Percentiles rank a stretch among this genome's conserved stretches.
Evolutionary conservation across 2,888 invertebrate species (phyloP).

Genomic region (Gryllus longicercus): DNA sequence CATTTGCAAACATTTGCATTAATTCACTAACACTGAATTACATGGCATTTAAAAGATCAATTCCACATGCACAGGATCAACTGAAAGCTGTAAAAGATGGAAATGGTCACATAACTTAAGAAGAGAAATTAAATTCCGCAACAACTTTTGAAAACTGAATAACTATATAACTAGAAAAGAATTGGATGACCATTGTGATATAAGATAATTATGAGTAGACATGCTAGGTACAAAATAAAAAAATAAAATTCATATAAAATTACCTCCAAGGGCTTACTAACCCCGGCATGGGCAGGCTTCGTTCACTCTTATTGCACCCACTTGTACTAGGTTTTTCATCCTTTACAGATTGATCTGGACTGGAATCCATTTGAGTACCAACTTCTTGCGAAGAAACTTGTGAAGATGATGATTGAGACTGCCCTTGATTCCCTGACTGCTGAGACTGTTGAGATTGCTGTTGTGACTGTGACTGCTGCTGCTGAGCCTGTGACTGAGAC

Average conservation of each 20-base stretch:
- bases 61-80: no score
- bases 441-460: slow-evolving; percentile 41
- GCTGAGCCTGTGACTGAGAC: slow-evolving; percentile 46
- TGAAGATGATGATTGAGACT: slow-evolving; percentile 39
- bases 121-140: no score
- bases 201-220: no score
- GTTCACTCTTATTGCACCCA: slow-evolving; percentile 36
- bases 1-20: no score
- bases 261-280: slow-evolving; percentile 27
- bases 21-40: no score
- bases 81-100: no score
- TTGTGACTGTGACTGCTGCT: slow-evolving; percentile 52
- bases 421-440: slow-evolving; percentile 18
- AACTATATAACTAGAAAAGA: no score
- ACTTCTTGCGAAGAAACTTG: slow-evolving; percentile 35
- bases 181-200: no score
- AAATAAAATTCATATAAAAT: neutral
- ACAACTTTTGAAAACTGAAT: no score
- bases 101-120: no score
- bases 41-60: no score
- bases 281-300: slow-evolving; percentile 34
- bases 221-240: neutral
- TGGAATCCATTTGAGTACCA: slow-evolving; percentile 36
- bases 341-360: slow-evolving; percentile 33
- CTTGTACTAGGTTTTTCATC: slow-evolving; percentile 35